Evolutionary conservation across 2,888 invertebrate genomes (phyloP), one percentile per base, ranked within the genome.

Genomic region (Netelia melanura): DNA sequence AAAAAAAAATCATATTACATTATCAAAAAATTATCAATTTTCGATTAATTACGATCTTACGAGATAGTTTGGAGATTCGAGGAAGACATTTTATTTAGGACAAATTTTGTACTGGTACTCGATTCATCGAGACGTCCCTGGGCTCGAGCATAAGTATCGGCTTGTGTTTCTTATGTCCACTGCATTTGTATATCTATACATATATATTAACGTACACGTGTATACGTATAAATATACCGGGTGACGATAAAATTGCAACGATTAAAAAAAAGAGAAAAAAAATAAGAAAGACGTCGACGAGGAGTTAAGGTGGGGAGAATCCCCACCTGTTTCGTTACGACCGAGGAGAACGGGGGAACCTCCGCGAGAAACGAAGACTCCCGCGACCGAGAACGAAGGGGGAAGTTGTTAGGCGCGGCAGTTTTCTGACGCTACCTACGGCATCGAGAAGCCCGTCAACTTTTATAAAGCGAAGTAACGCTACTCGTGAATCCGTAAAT

Each of bases 271-370:
- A 21, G 21, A 23, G 11, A 65, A 17, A 44, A 43, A 65, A 44
- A 43, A 43, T 0, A 43, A n/a, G 23, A 21, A 25, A 44, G 43
- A 65, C 25, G 43, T 17, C 58, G 62, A 62, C 11, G 25, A 11
- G 30, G 30, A 25, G 79, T 56, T 71, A 72, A 71, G 68, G 84
- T 87, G 77, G 83, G 83, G 87, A 86, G 89, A 64, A 71, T 89
- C 92, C 92, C 92, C 92, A 92, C 92, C 92, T 92, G 92, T 92
- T 92, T 85, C 90, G 61, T 65, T 80, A 62, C 48, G 75, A 79
- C 38, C 14, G 38, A 43, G 23, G 38, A n/a, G 87, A 71, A 85
- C 87, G 84, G 86, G 86, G 88, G 87, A 86, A 88, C 88, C 86
- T 88, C 89, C 84, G 87, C 78, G 81, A 71, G 81, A 61, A 30